A percentile compares a stretch with the other conserved stretches of the same genome.
Evolutionary conservation across 2,113 vertebrate genomes (phyloP).

Genomic region (Podiceps cristatus): DNA sequence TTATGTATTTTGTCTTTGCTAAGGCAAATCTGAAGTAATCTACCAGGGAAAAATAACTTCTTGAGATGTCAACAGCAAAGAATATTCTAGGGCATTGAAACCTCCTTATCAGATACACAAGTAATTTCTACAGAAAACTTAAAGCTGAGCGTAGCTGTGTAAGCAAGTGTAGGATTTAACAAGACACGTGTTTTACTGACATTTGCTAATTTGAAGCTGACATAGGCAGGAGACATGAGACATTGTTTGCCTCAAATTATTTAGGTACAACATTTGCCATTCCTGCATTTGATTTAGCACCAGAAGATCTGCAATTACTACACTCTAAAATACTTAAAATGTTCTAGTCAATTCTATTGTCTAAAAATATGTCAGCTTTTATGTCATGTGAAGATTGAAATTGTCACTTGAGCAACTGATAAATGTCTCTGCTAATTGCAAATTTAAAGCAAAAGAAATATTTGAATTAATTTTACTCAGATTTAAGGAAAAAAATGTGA

Average conservation of each 20-base stretch:
- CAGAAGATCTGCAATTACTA: constrained; percentile 59
- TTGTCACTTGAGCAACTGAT: constrained; percentile 52
- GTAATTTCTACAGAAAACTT: constrained; percentile 21
- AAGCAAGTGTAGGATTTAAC: constrained; percentile 32
- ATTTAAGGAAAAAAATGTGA: constrained; percentile 36
- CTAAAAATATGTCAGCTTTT: constrained; percentile 70
- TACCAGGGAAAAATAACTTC: neutral
- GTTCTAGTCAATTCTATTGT: constrained; percentile 54
- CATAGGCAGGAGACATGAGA: constrained; percentile 17
- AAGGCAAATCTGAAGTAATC: neutral
- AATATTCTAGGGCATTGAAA: neutral
- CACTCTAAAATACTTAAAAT: constrained; percentile 30
- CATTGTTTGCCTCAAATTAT: constrained; percentile 61
- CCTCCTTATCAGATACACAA: neutral
- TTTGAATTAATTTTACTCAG: constrained; percentile 42
- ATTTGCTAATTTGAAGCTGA: constrained; percentile 20
- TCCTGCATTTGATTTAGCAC: constrained; percentile 57
- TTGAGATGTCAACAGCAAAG: neutral
- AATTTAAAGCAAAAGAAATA: constrained; percentile 44
- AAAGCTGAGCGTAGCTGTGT: neutral
- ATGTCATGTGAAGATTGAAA: constrained; percentile 65
- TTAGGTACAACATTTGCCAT: constrained; percentile 61
- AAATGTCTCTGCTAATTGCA: constrained; percentile 52
- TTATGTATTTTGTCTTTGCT: neutral
- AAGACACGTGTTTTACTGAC: constrained; percentile 52